These are phyloP conservation scores for Cephus runcator DNA, from an alignment of 2,888 invertebrate species.

Conservation along the genomic window DNA sequence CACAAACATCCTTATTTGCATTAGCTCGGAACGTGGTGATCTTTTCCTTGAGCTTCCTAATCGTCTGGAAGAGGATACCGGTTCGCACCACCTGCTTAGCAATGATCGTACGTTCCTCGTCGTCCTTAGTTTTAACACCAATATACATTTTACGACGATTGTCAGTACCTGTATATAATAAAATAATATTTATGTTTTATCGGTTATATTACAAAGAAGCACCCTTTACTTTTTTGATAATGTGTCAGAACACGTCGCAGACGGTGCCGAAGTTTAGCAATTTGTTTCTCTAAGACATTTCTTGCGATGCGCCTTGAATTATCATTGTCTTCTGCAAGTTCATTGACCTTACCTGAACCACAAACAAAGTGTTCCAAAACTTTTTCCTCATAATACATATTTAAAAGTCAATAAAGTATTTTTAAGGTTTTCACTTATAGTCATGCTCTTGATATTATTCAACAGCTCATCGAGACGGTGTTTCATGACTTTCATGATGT, in stretches of 20 bases:
- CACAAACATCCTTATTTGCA: conserved; percentile 25
- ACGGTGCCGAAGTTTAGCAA: conserved; percentile 31
- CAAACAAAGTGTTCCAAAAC: not conserved
- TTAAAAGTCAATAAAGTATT: not conserved
- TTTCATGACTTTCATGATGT: conserved; percentile 29
- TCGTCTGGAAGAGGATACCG: conserved; percentile 33
- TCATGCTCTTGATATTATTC: conserved; percentile 27
- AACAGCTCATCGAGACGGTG: conserved; percentile 27
- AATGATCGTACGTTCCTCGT: conserved; percentile 41
- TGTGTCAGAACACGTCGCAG: conserved; percentile 31
- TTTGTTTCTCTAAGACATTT: conserved; percentile 29
- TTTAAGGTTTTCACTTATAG: conserved; percentile 32
- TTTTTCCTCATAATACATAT: not conserved
- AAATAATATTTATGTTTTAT: not conserved
- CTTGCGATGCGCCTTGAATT: conserved; percentile 32
- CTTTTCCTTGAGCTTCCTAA: conserved; percentile 37
- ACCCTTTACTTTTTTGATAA: conserved; percentile 34
- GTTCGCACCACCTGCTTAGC: conserved; percentile 36
- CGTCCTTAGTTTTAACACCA: conserved; percentile 42
- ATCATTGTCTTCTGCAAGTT: conserved; percentile 52
- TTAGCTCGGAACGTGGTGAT: conserved; percentile 22
- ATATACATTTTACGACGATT: conserved; percentile 31
- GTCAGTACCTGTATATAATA: conserved; percentile 8
- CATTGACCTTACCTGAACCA: conserved; percentile 43
- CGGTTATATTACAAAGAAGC: not conserved